Conservation (phyloP, 2,797 vertebrate genomes). For the Sebastes cheni region DNA sequence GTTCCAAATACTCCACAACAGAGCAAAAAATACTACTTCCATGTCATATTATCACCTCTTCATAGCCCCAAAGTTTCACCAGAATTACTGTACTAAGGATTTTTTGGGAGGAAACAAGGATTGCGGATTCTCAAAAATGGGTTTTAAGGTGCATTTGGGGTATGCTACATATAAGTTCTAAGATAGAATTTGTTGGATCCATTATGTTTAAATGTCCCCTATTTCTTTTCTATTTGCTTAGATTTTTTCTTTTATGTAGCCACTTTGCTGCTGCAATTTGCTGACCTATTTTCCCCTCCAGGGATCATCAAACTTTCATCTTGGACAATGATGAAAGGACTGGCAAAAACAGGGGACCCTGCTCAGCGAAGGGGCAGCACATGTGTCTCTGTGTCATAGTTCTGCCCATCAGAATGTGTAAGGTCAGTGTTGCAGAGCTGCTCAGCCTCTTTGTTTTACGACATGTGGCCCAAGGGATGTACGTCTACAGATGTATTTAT, state of each 20-base stretch:
- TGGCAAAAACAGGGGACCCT: neutral
- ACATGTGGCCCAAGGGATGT: neutral
- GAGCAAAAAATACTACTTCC: too few species aligned
- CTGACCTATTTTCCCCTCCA: neutral
- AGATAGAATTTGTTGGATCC: neutral
- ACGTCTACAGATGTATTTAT: neutral
- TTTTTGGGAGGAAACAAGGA: too few species aligned
- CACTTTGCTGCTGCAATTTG: constrained; percentile 16
- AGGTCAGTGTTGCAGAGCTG: too few species aligned
- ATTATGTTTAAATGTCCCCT: neutral
- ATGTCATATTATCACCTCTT: too few species aligned
- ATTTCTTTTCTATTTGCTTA: neutral
- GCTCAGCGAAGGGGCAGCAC: neutral
- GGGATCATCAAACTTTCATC: constrained; percentile 1
- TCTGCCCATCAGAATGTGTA: neutral
- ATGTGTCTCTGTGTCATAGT: neutral
- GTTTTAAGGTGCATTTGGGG: too few species aligned
- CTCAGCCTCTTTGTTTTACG: neutral
- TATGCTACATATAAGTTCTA: neutral
- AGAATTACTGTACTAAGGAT: too few species aligned
- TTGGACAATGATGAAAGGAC: constrained; percentile 18
- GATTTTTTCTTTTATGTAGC: constrained; percentile 21
- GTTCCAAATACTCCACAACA: too few species aligned
- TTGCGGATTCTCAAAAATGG: too few species aligned
- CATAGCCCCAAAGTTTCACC: too few species aligned